phyloP scores from a whole-genome alignment of 2,888 invertebrate species.

The Globia sparganii region DNA sequence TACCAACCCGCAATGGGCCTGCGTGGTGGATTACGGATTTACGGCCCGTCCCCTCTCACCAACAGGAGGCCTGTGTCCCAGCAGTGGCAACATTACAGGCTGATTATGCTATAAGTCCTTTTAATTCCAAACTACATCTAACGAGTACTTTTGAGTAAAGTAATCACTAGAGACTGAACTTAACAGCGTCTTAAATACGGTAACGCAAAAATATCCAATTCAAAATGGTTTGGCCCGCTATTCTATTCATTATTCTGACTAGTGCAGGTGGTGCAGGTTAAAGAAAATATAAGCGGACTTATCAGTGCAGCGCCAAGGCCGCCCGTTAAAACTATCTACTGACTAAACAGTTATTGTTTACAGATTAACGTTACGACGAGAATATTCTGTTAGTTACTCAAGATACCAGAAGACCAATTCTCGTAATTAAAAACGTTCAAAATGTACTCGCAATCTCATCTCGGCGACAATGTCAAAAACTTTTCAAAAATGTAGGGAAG shows the following conservation, averaged over 20 bases:
- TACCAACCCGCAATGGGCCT: not conserved
- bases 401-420: slow-evolving; percentile 25
- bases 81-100: not conserved
- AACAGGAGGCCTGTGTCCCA: not conserved
- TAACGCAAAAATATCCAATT: not conserved
- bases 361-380: slow-evolving; percentile 38
- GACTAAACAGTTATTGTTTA: slow-evolving; percentile 41
- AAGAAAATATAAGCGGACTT: slow-evolving; percentile 28
- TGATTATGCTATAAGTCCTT: not conserved
- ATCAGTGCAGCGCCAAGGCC: slow-evolving; percentile 46
- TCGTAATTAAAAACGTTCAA: not conserved
- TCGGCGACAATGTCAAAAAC: not conserved
- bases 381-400: slow-evolving; percentile 32
- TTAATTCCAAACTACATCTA: not conserved
- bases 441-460: not conserved
- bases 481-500: not conserved
- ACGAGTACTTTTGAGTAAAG: not conserved
- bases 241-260: not conserved
- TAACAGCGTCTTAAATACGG: not conserved
- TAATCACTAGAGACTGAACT: not conserved
- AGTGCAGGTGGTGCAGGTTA: slow-evolving; percentile 33
- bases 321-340: slow-evolving; percentile 27
- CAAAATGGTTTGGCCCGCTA: not conserved
- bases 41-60: not conserved
- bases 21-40: not conserved